A percentile compares a stretch with the other conserved stretches of the same genome.
Conservation (phyloP, 2,113 vertebrate species). For the Coptodon rendalli region DNA sequence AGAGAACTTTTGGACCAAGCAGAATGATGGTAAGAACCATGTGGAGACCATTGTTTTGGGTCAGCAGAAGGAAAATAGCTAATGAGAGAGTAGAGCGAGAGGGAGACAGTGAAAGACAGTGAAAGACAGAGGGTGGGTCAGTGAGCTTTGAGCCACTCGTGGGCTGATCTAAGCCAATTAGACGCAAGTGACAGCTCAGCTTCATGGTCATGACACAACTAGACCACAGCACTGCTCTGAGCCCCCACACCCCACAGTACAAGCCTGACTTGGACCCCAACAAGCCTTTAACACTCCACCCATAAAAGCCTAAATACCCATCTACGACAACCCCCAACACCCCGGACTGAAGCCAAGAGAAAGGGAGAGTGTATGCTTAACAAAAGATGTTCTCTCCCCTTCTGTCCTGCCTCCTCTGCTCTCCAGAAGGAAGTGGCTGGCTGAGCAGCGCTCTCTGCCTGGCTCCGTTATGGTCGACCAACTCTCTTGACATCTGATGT, state of each 20-base stretch:
- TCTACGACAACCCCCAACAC: neutral
- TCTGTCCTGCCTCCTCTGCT: slow-evolving; percentile 2
- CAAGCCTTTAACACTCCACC: neutral
- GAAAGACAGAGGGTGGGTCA: slow-evolving; percentile 42
- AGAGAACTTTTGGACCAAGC: slow-evolving; percentile 8
- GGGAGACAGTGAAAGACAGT: neutral
- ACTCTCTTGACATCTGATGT: slow-evolving; percentile 60
- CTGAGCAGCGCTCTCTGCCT: neutral
- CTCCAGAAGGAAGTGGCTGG: slow-evolving; percentile 30
- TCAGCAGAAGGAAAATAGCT: neutral
- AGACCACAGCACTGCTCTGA: slow-evolving; percentile 55
- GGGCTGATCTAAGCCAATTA: slow-evolving; percentile 71
- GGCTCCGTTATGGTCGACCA: slow-evolving; percentile 52
- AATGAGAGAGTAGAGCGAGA: slow-evolving; percentile 3
- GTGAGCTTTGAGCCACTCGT: slow-evolving; percentile 59
- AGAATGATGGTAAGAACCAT: neutral
- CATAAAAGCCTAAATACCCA: slow-evolving; percentile 1
- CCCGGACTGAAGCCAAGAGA: neutral
- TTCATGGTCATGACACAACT: slow-evolving; percentile 68
- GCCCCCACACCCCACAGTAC: slow-evolving; percentile 33
- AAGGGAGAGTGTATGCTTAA: neutral
- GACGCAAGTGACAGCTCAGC: slow-evolving; percentile 69
- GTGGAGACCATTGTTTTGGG: slow-evolving; percentile 11
- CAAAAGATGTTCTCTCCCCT: neutral
- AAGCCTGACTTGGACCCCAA: slow-evolving; percentile 44